Base-by-base conservation (phyloP, 1,140 invertebrate genomes). In the Papilio polyxenes region DNA sequence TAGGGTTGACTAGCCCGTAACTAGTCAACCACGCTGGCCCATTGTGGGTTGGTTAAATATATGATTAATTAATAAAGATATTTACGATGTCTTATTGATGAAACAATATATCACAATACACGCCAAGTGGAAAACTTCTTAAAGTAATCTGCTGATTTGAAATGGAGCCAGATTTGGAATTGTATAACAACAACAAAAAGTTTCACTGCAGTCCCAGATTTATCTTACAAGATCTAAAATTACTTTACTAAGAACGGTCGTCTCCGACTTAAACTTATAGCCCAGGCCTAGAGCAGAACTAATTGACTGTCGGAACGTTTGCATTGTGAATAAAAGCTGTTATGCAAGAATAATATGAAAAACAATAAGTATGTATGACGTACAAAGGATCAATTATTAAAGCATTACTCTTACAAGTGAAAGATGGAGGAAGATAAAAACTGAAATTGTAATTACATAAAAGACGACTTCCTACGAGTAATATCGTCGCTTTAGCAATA, bases 111-210 rank as follows among this genome's bases (percentile, higher is more conserved):
- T 80, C 59, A 80, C 31, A 37, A 37, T 48, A 7, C 20, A 69
- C 8, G 59, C n/a, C 78, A 69, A 80, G 5, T 79, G 31, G n/a
- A 80, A 23, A 79, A 65, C 44, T 65, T 13, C 37, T 65, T 48
- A 59, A 69, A 69, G 78, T 59, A 48, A 80, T 80, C 40, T 40
- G 23, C 56, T 69, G 40, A 80, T 69, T 80, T 80, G 78, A 80
- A 69, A 62, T 65, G 56, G 40, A 80, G 78, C 78, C 78, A 80
- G 59, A 80, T 80, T 80, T 80, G 56, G 59, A 69, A 79, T 65
- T 79, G 77, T 44, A n/a, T 40, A 79, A 51, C 31, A 15, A 79
- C 48, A 48, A 48, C 48, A 80, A 65, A 65, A 80, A 75, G 44
- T 75, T 53, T 51, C 48, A 53, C 53, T 76, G 23, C 51, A 23